Evolutionary conservation across 1,140 invertebrate genomes (phyloP).

Genomic region (Temnothorax longispinosus): DNA sequence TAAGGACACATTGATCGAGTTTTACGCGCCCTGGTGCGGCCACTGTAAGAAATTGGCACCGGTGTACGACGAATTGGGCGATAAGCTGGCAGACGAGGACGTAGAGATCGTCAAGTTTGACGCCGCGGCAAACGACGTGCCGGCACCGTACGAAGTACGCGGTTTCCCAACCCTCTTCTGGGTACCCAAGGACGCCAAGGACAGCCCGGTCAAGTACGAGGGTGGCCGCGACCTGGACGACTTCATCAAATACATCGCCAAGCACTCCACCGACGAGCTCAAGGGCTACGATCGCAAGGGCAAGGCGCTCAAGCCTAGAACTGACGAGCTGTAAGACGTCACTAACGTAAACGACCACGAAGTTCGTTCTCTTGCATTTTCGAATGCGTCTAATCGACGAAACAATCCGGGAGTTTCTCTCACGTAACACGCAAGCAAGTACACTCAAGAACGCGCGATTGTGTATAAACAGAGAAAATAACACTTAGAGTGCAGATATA

Average conservation of each 20-base stretch:
- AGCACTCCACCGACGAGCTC: slow-evolving; percentile 95
- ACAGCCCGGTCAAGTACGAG: slow-evolving; percentile 96
- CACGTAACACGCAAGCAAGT: slow-evolving; percentile 6
- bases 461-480: slow-evolving; percentile 18
- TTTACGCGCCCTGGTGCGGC: slow-evolving; percentile 99
- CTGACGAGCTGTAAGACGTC: slow-evolving; percentile 89
- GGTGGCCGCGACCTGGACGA: slow-evolving; percentile 97
- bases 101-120: slow-evolving; percentile 99
- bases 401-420: slow-evolving; percentile 40
- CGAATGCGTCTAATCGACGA: slow-evolving; percentile 14
- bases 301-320: slow-evolving; percentile 89
- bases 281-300: slow-evolving; percentile 96
- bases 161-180: slow-evolving; percentile 99
- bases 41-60: slow-evolving; percentile 99
- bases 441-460: not conserved
- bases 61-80: slow-evolving; percentile 96
- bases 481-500: slow-evolving; percentile 37
- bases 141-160: slow-evolving; percentile 95
- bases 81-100: slow-evolving; percentile 95
- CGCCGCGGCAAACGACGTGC: slow-evolving; percentile 99
- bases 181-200: slow-evolving; percentile 94
- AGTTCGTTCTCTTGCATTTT: slow-evolving; percentile 49
- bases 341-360: not conserved
- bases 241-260: slow-evolving; percentile 98
- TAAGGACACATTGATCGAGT: slow-evolving; percentile 98